phyloP scores from a whole-genome alignment of 2,797 vertebrate genomes.

The Hyperoplus lanceolatus region DNA sequence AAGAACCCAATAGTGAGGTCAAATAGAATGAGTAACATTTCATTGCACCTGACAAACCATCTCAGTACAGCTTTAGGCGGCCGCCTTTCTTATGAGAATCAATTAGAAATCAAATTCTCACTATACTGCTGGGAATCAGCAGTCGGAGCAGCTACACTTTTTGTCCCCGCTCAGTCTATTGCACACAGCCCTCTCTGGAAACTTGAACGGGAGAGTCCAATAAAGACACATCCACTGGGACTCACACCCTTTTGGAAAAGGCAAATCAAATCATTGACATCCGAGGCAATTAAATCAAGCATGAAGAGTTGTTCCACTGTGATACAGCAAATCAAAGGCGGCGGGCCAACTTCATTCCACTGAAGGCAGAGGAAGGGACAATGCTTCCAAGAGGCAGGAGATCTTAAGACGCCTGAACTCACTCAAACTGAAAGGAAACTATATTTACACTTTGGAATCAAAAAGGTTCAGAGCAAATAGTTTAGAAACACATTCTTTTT shows the following conservation, averaged over 20 bases:
- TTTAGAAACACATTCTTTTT: constrained; percentile 32
- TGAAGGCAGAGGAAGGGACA: background rate
- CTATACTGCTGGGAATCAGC: constrained; percentile 41
- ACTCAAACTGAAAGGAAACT: constrained; percentile 23
- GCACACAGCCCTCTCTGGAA: constrained; percentile 22
- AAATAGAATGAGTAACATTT: constrained; percentile 56
- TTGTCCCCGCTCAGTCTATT: constrained; percentile 7
- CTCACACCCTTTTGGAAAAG: constrained; percentile 29
- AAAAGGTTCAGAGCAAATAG: constrained; percentile 31
- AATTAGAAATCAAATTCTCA: constrained; percentile 53
- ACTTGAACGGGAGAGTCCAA: constrained; percentile 42
- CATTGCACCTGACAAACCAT: constrained; percentile 53
- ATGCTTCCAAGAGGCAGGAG: constrained; percentile 22
- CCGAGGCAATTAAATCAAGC: constrained; percentile 66
- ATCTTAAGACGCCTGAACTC: constrained; percentile 56
- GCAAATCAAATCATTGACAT: constrained; percentile 61
- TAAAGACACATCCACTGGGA: constrained; percentile 50
- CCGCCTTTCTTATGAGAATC: constrained; percentile 31
- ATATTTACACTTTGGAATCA: constrained; percentile 27
- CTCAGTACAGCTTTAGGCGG: constrained; percentile 40
- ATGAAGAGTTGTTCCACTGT: constrained; percentile 45
- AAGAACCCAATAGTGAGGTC: constrained; percentile 49
- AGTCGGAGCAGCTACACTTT: constrained; percentile 26
- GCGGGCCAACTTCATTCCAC: constrained; percentile 44
- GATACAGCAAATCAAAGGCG: constrained; percentile 69